Percentiles rank a stretch among this genome's conserved stretches.
These are phyloP conservation scores for Prionace glauca DNA, from an alignment of 2,797 vertebrate genomes.

Conservation along the genomic window DNA sequence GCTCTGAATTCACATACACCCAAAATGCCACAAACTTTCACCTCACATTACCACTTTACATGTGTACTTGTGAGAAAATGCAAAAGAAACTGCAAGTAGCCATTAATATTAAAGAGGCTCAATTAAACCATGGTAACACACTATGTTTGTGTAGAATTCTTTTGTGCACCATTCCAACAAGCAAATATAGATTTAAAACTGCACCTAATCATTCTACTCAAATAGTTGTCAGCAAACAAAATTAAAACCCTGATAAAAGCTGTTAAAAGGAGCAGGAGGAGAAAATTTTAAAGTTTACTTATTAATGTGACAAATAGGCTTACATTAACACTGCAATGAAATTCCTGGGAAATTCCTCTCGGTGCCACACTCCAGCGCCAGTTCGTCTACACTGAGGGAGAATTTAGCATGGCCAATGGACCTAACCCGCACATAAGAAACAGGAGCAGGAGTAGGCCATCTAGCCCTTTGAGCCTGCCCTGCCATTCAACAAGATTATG, in stretches of 20 bases:
- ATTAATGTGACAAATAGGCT: too few species aligned
- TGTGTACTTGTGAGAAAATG: neutral
- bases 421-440: too few species aligned
- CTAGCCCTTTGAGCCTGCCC: too few species aligned
- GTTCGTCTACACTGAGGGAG: too few species aligned
- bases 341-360: too few species aligned
- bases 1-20: neutral
- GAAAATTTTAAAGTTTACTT: neutral
- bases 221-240: neutral
- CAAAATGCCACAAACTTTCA: neutral
- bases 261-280: neutral
- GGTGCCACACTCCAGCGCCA: too few species aligned
- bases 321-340: too few species aligned
- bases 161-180: neutral
- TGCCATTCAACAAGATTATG: too few species aligned
- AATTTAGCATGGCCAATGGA: too few species aligned
- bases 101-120: neutral
- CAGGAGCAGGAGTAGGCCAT: too few species aligned
- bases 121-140: neutral
- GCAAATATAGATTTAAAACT: neutral
- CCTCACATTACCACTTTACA: neutral
- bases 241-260: neutral
- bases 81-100: neutral
- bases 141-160: neutral
- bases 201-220: neutral